Evolutionary conservation across 1,140 invertebrate species (phyloP).

Genomic region (Philopotamus ludificatus): DNA sequence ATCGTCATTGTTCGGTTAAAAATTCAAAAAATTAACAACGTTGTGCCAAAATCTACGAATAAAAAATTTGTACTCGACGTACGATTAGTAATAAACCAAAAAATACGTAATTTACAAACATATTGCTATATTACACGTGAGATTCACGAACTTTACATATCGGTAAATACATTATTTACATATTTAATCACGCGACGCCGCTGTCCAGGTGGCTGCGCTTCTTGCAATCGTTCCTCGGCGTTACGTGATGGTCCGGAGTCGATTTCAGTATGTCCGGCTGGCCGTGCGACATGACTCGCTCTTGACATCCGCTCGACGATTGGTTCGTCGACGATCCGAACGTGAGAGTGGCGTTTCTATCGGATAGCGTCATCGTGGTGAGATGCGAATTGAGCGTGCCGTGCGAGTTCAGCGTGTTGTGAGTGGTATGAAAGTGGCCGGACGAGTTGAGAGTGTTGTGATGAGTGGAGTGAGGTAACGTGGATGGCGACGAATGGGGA

Average conservation of each 20-base stretch:
- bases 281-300: conserved; percentile 53
- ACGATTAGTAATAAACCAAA: neutral
- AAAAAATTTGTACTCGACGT: neutral
- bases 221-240: conserved; percentile 52
- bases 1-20: too few relatives aligned
- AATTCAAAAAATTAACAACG: too few relatives aligned
- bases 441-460: conserved; percentile 49
- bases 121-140: too few relatives aligned
- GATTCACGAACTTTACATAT: neutral
- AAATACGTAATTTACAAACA: neutral
- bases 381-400: conserved; percentile 54
- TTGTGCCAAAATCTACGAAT: too few relatives aligned
- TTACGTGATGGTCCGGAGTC: conserved; percentile 73
- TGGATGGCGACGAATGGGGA: conserved; percentile 47
- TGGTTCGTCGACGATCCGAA: conserved; percentile 44
- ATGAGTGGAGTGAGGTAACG: conserved; percentile 48
- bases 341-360: conserved; percentile 50
- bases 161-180: conserved; percentile 27
- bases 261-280: conserved; percentile 83
- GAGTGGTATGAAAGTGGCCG: conserved; percentile 48
- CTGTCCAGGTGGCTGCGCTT: conserved; percentile 58
- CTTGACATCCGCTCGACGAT: conserved; percentile 44
- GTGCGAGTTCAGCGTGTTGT: conserved; percentile 59
- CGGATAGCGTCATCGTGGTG: conserved; percentile 50
- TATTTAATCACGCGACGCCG: conserved; percentile 54